phyloP scores from a whole-genome alignment of 1,140 invertebrate species.

The Littorina saxatilis region DNA sequence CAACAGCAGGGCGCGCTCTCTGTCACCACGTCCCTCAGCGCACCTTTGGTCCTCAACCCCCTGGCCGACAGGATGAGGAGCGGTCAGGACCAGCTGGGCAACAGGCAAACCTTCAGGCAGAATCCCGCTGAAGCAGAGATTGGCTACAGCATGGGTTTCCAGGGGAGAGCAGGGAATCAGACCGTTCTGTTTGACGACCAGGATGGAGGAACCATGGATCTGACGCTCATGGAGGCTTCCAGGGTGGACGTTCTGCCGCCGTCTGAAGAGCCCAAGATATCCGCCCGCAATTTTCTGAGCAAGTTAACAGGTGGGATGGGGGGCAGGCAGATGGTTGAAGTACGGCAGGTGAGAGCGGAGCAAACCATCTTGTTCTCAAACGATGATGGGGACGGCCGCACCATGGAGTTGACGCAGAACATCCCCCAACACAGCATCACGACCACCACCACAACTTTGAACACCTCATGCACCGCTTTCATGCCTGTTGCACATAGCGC shows the following conservation, averaged over 20 bases:
- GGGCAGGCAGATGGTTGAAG: too few relatives aligned
- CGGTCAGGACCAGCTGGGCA: neutral
- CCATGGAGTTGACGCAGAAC: constrained; percentile 19
- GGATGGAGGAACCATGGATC: constrained; percentile 19
- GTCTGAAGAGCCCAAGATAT: neutral
- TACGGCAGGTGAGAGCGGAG: neutral
- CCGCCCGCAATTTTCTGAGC: constrained; percentile 3
- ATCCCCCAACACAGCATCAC: neutral
- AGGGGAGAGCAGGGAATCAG: neutral
- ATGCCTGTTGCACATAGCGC: too few relatives aligned
- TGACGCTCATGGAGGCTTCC: neutral
- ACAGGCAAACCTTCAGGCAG: neutral
- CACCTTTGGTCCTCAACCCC: neutral
- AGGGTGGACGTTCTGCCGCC: neutral
- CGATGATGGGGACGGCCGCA: neutral
- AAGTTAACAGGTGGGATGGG: neutral
- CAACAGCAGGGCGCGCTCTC: neutral
- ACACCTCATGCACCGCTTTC: too few relatives aligned
- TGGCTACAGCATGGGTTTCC: neutral
- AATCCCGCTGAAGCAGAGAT: neutral
- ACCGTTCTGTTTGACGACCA: constrained; percentile 1
- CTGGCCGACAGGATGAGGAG: too few relatives aligned
- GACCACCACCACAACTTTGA: too few relatives aligned
- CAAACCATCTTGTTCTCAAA: constrained; percentile 1
- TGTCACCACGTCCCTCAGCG: neutral